A percentile compares a stretch with the other conserved stretches of the same genome.
Evolutionary conservation across 2,888 invertebrate genomes (phyloP).

Genomic region (Molorchus minor): DNA sequence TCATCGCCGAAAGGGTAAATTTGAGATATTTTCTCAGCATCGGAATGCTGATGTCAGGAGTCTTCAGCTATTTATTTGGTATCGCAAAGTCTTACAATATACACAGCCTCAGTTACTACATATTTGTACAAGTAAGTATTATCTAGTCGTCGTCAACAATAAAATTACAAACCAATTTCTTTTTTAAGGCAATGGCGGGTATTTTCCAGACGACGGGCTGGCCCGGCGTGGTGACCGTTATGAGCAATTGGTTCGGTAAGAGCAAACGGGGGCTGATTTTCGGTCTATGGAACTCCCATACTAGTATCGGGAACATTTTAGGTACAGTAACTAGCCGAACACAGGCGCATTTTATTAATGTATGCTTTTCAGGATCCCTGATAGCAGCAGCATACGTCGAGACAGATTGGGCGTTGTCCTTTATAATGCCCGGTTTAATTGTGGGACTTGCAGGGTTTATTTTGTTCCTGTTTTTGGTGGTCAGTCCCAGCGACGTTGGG

Average conservation of each 20-base stretch:
- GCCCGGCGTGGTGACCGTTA: constrained; percentile 93
- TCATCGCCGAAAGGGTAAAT: constrained; percentile 91
- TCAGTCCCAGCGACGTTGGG: constrained; percentile 83
- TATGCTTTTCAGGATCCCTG: constrained; percentile 68
- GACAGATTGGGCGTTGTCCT: constrained; percentile 88
- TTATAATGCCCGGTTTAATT: constrained; percentile 88
- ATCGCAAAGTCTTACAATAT: constrained; percentile 82
- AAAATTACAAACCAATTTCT: not conserved
- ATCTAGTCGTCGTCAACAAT: not conserved
- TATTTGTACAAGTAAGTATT: constrained; percentile 78
- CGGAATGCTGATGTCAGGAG: constrained; percentile 90
- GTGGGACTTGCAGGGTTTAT: constrained; percentile 77
- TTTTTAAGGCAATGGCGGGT: constrained; percentile 77
- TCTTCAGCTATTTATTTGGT: constrained; percentile 89
- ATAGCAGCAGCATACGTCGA: constrained; percentile 90
- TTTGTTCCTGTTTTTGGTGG: constrained; percentile 84
- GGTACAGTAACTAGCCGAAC: constrained; percentile 62
- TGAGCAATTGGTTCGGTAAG: constrained; percentile 98
- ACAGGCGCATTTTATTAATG: not conserved
- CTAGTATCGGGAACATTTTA: constrained; percentile 93
- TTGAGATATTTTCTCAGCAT: constrained; percentile 88
- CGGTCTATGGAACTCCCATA: constrained; percentile 97
- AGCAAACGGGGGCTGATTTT: constrained; percentile 90
- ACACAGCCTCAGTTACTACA: constrained; percentile 83
- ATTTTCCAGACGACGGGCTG: constrained; percentile 93